Conservation (phyloP, 2,113 vertebrate species). For the Pteruthius melanotis region DNA sequence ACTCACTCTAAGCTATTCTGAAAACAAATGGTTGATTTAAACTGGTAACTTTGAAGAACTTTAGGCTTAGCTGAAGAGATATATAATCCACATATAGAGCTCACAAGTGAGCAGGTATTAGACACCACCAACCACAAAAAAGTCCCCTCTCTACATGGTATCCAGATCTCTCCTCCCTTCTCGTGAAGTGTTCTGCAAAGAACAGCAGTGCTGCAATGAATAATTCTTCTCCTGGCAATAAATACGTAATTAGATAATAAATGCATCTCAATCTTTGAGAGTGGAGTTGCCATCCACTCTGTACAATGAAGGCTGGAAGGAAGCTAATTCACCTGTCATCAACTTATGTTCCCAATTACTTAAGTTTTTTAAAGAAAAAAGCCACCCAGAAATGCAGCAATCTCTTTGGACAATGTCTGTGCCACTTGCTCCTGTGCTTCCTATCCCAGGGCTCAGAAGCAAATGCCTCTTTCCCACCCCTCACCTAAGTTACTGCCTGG, state of each 20-base stretch:
- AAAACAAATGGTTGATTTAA: background rate
- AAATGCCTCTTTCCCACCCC: background rate
- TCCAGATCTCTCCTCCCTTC: background rate
- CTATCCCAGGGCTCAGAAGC: background rate
- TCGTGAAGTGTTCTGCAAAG: background rate
- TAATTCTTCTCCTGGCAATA: background rate
- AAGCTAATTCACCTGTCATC: background rate
- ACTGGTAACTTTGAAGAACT: background rate
- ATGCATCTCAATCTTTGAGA: background rate
- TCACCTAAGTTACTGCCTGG: slow-evolving; percentile 22
- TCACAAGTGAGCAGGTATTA: background rate
- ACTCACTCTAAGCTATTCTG: background rate
- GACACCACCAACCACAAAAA: background rate
- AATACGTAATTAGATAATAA: background rate
- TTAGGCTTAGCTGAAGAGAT: background rate
- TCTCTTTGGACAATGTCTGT: background rate
- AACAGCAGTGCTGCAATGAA: background rate
- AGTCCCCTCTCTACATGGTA: background rate
- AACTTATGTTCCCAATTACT: background rate
- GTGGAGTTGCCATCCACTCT: background rate
- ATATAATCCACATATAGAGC: background rate
- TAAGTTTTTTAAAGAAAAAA: background rate
- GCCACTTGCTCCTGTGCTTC: background rate
- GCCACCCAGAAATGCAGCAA: background rate
- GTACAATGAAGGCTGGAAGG: background rate